phyloP scores from a whole-genome alignment of 2,797 vertebrate species.

The Sebastolobus altivelis region DNA sequence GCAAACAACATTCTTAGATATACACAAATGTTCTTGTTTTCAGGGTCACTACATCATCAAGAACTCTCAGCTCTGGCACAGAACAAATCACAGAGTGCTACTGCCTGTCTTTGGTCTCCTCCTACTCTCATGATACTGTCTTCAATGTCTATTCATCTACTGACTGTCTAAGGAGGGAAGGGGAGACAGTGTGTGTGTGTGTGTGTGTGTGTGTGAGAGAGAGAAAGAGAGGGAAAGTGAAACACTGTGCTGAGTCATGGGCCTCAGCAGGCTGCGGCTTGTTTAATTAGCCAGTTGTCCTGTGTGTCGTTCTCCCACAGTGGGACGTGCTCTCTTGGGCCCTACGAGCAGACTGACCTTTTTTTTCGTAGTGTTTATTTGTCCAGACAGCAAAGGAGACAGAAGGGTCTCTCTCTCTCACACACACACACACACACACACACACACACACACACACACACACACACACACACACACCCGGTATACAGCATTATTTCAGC shows the following conservation, averaged over 20 bases:
- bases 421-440: neutral
- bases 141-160: constrained; percentile 50
- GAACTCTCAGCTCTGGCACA: constrained; percentile 13
- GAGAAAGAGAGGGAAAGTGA: constrained; percentile 3
- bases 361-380: constrained; percentile 37
- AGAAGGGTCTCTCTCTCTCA: no score
- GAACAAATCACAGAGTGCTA: constrained; percentile 41
- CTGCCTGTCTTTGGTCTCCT: constrained; percentile 39
- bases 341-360: constrained; percentile 47
- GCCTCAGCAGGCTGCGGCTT: constrained; percentile 69
- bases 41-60: constrained; percentile 42
- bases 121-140: constrained; percentile 35
- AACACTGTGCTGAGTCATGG: constrained; percentile 74
- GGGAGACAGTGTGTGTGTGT: constrained; percentile 5
- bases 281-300: constrained; percentile 79
- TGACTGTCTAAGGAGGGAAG: constrained; percentile 24
- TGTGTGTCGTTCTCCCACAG: constrained; percentile 69
- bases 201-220: neutral
- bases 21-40: constrained; percentile 17
- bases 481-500: no score
- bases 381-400: constrained; percentile 35
- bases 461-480: no score
- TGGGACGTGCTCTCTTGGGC: constrained; percentile 50
- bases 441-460: no score
- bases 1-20: constrained; percentile 5